Conservation (phyloP, 2,797 vertebrate genomes). For the Semaprochilodus insignis region DNA sequence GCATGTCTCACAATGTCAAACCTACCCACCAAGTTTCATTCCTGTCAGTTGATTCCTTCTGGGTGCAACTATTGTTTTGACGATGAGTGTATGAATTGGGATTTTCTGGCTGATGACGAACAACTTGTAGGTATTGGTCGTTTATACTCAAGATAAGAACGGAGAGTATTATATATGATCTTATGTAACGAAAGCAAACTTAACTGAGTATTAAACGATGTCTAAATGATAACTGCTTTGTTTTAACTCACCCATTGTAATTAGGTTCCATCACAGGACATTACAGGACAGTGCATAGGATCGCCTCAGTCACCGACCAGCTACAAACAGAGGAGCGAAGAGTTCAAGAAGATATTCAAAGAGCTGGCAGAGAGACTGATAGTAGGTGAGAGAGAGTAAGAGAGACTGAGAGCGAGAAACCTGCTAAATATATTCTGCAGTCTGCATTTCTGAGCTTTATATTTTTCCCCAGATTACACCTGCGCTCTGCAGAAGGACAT, state of each 20-base stretch:
- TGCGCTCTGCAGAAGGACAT: conserved; percentile 96
- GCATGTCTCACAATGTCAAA: no score
- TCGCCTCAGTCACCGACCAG: conserved; percentile 81
- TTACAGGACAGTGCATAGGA: conserved; percentile 58
- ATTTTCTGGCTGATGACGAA: no score
- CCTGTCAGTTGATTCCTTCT: no score
- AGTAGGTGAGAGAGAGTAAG: conserved; percentile 80
- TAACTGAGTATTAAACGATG: neutral
- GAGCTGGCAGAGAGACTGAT: conserved; percentile 88
- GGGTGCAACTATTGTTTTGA: no score
- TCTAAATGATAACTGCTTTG: neutral
- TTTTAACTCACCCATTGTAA: neutral
- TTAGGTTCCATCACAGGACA: conserved; percentile 24
- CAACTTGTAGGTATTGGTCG: no score
- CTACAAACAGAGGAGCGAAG: conserved; percentile 90
- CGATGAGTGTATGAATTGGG: no score
- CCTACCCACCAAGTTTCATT: no score
- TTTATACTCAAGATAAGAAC: no score
- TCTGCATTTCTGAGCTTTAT: neutral
- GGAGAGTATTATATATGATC: neutral
- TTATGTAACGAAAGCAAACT: neutral
- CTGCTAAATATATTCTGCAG: neutral
- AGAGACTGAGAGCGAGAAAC: neutral
- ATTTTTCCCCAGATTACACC: conserved; percentile 81
- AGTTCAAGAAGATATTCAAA: conserved; percentile 91